Percentiles rank a stretch among this genome's conserved stretches.
These are phyloP conservation scores for Clarias macrocephalus DNA, from an alignment of 2,113 vertebrate species.

Conservation along the genomic window DNA sequence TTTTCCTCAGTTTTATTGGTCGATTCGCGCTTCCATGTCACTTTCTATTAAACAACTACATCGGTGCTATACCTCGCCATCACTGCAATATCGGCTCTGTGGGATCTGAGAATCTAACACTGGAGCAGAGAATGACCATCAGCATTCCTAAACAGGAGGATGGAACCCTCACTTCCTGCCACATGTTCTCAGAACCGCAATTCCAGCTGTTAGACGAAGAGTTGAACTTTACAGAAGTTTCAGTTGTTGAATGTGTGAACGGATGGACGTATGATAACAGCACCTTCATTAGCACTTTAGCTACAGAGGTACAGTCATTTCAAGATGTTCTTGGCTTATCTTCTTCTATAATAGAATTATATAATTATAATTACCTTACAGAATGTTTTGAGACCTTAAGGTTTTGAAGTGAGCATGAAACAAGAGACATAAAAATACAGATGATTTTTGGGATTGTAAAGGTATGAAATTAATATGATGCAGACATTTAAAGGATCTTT, in stretches of 20 bases:
- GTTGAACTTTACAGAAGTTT: slow-evolving; percentile 47
- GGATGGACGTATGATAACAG: slow-evolving; percentile 83
- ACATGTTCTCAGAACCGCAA: slow-evolving; percentile 76
- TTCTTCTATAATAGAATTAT: too few relatives aligned
- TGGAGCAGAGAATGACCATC: slow-evolving; percentile 67
- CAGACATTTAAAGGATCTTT: too few relatives aligned
- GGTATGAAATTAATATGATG: too few relatives aligned
- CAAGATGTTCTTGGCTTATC: too few relatives aligned
- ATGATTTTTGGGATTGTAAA: too few relatives aligned
- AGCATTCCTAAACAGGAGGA: slow-evolving; percentile 70
- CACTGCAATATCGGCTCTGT: slow-evolving; percentile 53
- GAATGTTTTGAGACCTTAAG: too few relatives aligned
- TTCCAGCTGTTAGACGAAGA: slow-evolving; percentile 69
- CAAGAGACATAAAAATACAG: too few relatives aligned
- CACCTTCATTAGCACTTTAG: slow-evolving; percentile 81
- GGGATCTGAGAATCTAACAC: slow-evolving; percentile 68
- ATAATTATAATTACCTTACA: too few relatives aligned
- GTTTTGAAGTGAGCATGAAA: too few relatives aligned
- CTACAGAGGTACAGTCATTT: slow-evolving; percentile 77
- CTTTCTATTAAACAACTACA: slow-evolving; percentile 52
- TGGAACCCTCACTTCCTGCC: slow-evolving; percentile 74
- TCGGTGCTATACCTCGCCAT: slow-evolving; percentile 43
- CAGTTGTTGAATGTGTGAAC: slow-evolving; percentile 68
- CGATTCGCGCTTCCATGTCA: slow-evolving; percentile 64
- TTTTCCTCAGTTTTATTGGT: slow-evolving; percentile 69